These are phyloP conservation scores for Zygothrica quintamaculata DNA, from an alignment of 2,888 invertebrate species.

Conservation along the genomic window DNA sequence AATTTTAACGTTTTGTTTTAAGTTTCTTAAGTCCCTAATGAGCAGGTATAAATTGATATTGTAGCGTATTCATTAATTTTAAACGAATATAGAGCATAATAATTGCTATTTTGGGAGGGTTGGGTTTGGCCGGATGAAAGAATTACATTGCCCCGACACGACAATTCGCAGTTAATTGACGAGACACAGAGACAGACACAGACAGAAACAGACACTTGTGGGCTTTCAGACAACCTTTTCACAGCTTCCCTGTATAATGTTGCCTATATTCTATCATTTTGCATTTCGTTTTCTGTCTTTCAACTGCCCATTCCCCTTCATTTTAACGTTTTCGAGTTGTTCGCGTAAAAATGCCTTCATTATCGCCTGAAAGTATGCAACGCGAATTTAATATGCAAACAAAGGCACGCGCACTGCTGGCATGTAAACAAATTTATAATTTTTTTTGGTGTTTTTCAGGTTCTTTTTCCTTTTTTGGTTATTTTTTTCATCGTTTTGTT, in stretches of 20 bases:
- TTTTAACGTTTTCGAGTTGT: background rate
- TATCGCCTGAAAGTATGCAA: slow-evolving; percentile 72
- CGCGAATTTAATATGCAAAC: slow-evolving; percentile 66
- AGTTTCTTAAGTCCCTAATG: too few species aligned
- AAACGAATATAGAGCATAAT: background rate
- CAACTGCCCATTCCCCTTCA: background rate
- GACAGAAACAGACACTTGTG: too few species aligned
- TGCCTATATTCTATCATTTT: background rate
- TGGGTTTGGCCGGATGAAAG: background rate
- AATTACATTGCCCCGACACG: slow-evolving; percentile 2
- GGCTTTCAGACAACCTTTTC: slow-evolving; percentile 19
- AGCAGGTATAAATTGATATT: too few species aligned
- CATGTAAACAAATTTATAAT: slow-evolving; percentile 37
- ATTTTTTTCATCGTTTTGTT: too few species aligned
- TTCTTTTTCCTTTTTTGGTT: background rate
- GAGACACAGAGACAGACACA: too few species aligned
- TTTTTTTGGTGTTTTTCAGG: background rate
- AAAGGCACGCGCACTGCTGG: slow-evolving; percentile 54
- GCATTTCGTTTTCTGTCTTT: too few species aligned
- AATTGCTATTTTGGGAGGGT: background rate
- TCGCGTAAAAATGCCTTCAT: slow-evolving; percentile 67
- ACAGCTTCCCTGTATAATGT: slow-evolving; percentile 8
- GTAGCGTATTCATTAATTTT: background rate
- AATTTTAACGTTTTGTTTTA: too few species aligned
- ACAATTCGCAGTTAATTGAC: slow-evolving; percentile 38